These are phyloP conservation scores for Heliconius nattereri DNA, from an alignment of 1,140 invertebrate genomes.

Conservation along the genomic window DNA sequence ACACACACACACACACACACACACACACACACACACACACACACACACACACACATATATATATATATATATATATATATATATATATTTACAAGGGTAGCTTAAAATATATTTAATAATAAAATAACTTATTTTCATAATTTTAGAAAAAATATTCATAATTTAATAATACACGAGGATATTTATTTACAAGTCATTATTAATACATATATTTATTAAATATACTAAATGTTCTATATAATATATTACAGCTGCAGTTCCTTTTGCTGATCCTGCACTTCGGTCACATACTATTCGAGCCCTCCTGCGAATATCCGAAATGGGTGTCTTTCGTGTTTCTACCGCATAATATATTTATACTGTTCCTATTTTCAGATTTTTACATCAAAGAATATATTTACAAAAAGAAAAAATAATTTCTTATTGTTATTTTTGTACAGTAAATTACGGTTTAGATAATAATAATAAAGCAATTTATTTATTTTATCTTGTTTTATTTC, in stretches of 20 bases:
- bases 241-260: conserved; percentile 85
- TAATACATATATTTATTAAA: no score
- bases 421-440: conserved; percentile 20
- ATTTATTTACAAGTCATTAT: no score
- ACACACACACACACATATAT: no score
- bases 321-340: conserved; percentile 81
- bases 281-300: conserved; percentile 84
- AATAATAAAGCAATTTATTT: conserved; percentile 47
- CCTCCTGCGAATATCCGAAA: conserved; percentile 87
- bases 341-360: conserved; percentile 86
- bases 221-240: neutral
- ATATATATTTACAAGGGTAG: no score
- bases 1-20: no score
- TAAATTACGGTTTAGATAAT: conserved; percentile 38
- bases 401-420: conserved; percentile 71
- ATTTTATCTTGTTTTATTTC: conserved; percentile 14
- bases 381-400: conserved; percentile 88
- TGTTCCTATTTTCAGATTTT: conserved; percentile 91
- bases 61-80: no score
- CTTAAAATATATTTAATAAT: no score
- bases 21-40: no score
- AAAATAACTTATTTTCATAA: no score
- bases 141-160: no score
- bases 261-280: conserved; percentile 86
- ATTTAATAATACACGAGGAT: no score